Percentiles rank a stretch among this genome's conserved stretches.
These are phyloP conservation scores for Leuctra nigra DNA, from an alignment of 2,888 invertebrate species.

Conservation along the genomic window DNA sequence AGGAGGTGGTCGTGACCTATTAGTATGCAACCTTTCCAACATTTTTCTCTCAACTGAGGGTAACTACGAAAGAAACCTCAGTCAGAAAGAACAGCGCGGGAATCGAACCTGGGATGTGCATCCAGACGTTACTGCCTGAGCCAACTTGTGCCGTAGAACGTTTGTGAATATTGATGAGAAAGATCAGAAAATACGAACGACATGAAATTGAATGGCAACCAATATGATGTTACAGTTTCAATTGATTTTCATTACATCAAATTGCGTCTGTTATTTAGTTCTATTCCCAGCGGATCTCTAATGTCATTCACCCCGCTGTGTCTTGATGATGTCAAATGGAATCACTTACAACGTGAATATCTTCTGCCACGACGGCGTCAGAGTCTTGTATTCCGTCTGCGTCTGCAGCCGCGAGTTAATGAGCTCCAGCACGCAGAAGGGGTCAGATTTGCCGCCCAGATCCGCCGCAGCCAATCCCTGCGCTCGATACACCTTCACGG, in stretches of 20 bases:
- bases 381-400: constrained; percentile 96
- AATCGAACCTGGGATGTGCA: too few species aligned
- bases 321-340: constrained; percentile 73
- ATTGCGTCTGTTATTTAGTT: not conserved
- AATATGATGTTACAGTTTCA: not conserved
- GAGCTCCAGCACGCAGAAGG: constrained; percentile 94
- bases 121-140: too few species aligned
- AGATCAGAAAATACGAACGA: too few species aligned
- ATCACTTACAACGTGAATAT: constrained; percentile 90
- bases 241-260: not conserved
- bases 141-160: too few species aligned
- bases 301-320: not conserved
- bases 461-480: constrained; percentile 89
- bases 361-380: constrained; percentile 96
- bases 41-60: too few species aligned
- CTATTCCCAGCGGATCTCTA: not conserved
- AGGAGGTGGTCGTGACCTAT: too few species aligned
- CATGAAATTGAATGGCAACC: too few species aligned
- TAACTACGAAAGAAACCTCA: too few species aligned
- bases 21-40: too few species aligned
- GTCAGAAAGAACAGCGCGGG: too few species aligned
- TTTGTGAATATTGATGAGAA: too few species aligned
- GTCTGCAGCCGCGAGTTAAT: constrained; percentile 94
- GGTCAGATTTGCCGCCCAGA: constrained; percentile 96
- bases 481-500: constrained; percentile 82